These are phyloP conservation scores for Sisyra terminalis DNA, from an alignment of 2,888 invertebrate species.

Conservation along the genomic window DNA sequence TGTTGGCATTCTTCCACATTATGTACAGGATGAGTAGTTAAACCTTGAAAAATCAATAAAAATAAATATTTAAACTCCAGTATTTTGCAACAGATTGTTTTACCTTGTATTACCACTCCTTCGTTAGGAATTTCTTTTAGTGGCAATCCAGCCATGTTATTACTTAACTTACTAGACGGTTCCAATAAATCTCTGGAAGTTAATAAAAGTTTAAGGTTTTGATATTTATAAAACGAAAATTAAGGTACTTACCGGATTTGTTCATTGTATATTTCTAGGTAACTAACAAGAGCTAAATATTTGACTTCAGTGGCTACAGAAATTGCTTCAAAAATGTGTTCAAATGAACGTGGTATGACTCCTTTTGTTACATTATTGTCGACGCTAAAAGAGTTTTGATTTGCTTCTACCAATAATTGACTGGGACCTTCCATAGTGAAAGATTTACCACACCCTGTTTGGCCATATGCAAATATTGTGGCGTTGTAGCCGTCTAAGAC, in stretches of 20 bases:
- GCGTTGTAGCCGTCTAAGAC: slow-evolving; percentile 85
- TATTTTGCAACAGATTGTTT: slow-evolving; percentile 3
- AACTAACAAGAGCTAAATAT: slow-evolving; percentile 61
- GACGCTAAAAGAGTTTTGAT: background rate
- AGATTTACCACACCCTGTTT: slow-evolving; percentile 84
- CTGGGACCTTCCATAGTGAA: slow-evolving; percentile 68
- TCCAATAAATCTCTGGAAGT: slow-evolving; percentile 22
- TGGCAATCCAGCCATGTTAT: slow-evolving; percentile 18
- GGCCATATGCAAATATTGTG: slow-evolving; percentile 86
- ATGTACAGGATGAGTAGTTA: slow-evolving; percentile 61
- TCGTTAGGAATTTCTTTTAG: slow-evolving; percentile 35
- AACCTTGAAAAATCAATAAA: slow-evolving; percentile 26
- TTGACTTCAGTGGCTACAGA: slow-evolving; percentile 52
- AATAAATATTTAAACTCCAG: too few relatives aligned
- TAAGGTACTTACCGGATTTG: slow-evolving; percentile 34
- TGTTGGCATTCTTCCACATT: slow-evolving; percentile 60
- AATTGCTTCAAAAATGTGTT: slow-evolving; percentile 78
- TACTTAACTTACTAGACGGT: slow-evolving; percentile 18
- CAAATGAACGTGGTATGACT: slow-evolving; percentile 65
- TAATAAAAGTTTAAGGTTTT: background rate
- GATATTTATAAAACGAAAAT: background rate
- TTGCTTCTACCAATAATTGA: background rate
- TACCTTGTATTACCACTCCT: slow-evolving; percentile 32
- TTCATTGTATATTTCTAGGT: slow-evolving; percentile 75
- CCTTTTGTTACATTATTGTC: slow-evolving; percentile 24